Base-by-base conservation (phyloP, 2,797 vertebrate genomes). In the Aselliscus stoliczkanus region DNA sequence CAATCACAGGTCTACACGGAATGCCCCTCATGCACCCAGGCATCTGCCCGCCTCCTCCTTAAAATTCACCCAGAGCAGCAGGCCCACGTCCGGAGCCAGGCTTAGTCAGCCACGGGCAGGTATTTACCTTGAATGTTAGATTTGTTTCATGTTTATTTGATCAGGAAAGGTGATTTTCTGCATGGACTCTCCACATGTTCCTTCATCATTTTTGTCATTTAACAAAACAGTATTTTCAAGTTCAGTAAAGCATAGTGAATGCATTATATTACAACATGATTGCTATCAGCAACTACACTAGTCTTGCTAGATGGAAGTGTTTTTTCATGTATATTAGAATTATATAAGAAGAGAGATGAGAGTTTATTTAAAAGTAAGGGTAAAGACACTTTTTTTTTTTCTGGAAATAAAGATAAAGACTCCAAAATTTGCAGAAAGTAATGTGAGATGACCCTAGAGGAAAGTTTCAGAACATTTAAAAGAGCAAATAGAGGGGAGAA, bases 181-280 rank as follows among this genome's bases (percentile, higher is more conserved):
- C 96, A 70, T 96, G 95, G 62, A 42, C n/a, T 92, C 85, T 27
- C 69, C 62, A 11, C 58, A 23, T 82, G 76, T 54, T 42, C 79
- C 90, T 92, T 94, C 21, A 91, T 86, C 81, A 86, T 42, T 79
- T 84, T 93, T 96, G 96, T 96, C 95, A 97, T 79, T 96, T 95
- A 95, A 96, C 94, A 96, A 95, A 58, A 93, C 42, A 70, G 62
- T 92, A 96, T 95, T 96, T 97, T 97, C 96, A 90, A 94, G 97
- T 93, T 97, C 96, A 97, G 72, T 94, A 93, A 96, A 97, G 93
- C 93, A 39, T 39, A 64, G 58, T 82, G 77, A 92, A 95, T 75
- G 50, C 23, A 93, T 94, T 97, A 82, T 73, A 90, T 13, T 72
- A 77, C 42, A 92, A 87, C 84, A 96, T 2, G 42, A 58, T 82